A percentile compares a stretch with the other conserved stretches of the same genome.
Evolutionary conservation across 2,113 vertebrate species (phyloP).

Genomic region (Ivindomyrus marchei): DNA sequence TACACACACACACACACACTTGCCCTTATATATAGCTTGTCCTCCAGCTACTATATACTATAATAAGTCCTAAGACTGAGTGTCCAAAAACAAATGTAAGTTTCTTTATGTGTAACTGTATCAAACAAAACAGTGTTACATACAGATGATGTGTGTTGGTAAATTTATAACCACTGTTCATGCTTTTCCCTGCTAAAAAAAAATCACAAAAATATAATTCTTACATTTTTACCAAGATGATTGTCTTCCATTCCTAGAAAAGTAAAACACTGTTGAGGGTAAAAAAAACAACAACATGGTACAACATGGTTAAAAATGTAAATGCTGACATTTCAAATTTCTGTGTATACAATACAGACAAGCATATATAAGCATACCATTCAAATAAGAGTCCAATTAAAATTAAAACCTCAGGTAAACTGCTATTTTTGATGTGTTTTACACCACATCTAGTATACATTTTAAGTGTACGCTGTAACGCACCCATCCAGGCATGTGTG

Average conservation of each 20-base stretch:
- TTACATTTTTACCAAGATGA: neutral
- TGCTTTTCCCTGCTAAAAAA: neutral
- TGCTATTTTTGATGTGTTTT: neutral
- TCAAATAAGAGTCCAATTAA: neutral
- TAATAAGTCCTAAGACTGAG: neutral
- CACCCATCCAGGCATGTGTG: neutral
- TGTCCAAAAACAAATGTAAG: neutral
- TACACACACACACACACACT: neutral
- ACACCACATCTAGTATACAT: neutral
- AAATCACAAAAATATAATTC: neutral
- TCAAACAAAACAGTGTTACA: neutral
- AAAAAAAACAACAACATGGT: neutral
- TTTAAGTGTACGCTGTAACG: neutral
- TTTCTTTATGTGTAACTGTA: neutral
- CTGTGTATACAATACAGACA: neutral
- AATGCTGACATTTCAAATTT: neutral
- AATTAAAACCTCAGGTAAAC: neutral
- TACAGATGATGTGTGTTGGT: neutral
- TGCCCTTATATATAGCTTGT: neutral
- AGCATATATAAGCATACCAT: neutral
- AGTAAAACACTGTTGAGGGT: neutral
- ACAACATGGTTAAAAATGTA: neutral
- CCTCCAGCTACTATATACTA: neutral
- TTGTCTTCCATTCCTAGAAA: neutral
- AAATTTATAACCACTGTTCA: neutral